These are phyloP conservation scores for Puma concolor DNA, from an alignment of 2,113 vertebrate species.

Conservation along the genomic window DNA sequence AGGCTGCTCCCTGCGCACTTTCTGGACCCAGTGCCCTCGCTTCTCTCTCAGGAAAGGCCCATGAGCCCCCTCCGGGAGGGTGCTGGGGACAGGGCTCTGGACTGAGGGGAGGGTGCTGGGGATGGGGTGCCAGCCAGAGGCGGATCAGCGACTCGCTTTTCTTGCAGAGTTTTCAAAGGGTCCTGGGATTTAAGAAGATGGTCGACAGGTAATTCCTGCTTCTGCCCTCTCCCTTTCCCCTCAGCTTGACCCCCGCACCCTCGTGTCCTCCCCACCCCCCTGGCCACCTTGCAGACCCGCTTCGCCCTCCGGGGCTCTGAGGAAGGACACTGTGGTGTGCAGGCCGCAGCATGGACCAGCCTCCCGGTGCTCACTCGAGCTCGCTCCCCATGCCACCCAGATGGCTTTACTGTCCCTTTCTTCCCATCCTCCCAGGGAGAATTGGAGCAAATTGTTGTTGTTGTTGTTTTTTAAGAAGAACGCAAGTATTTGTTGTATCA, in stretches of 20 bases:
- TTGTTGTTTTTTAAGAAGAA: not conserved
- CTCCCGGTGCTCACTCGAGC: not conserved
- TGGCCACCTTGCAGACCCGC: not conserved
- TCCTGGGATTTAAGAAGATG: slow-evolving; percentile 54
- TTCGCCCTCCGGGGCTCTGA: not conserved
- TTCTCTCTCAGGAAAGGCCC: not conserved
- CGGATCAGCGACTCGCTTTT: slow-evolving; percentile 8
- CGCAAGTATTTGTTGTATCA: not conserved
- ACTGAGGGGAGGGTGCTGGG: not conserved
- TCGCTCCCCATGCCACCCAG: not conserved
- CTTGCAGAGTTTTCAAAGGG: slow-evolving; percentile 69
- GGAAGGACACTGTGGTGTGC: not conserved
- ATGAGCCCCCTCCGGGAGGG: not conserved
- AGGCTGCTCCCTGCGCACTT: not conserved
- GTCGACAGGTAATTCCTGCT: slow-evolving; percentile 70
- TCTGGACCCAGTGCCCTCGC: not conserved
- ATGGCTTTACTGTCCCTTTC: not conserved
- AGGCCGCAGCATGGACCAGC: not conserved
- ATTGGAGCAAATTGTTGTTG: not conserved
- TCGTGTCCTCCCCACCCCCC: not conserved
- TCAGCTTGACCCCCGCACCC: not conserved
- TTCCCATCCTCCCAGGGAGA: not conserved
- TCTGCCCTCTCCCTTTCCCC: not conserved
- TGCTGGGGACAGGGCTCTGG: too few relatives aligned
- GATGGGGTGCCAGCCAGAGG: not conserved